phyloP scores from a whole-genome alignment of 92 coral and sea anemone genomes.

The Palythoa grandiflora region DNA sequence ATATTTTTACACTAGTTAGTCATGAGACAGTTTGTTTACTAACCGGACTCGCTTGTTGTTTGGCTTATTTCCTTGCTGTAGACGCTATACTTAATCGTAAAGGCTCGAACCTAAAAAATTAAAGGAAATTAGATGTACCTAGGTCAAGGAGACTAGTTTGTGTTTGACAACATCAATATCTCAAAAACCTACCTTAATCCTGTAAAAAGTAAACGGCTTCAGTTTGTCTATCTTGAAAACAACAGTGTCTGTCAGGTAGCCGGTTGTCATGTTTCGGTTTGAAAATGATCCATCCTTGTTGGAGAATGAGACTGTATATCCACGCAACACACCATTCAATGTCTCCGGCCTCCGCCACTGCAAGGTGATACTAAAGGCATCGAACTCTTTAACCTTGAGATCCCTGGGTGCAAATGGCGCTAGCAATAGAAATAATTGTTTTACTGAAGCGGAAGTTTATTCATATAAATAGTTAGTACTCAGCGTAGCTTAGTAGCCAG shows the following conservation, averaged over 20 bases:
- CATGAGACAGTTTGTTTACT: background rate
- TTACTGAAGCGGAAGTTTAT: background rate
- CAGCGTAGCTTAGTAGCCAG: too few species aligned
- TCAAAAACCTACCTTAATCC: slow-evolving; percentile 36
- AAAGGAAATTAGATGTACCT: too few species aligned
- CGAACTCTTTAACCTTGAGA: background rate
- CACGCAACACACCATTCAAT: slow-evolving; percentile 52
- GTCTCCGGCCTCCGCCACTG: slow-evolving; percentile 43
- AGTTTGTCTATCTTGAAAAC: slow-evolving; percentile 25
- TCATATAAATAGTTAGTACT: background rate
- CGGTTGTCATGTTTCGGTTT: slow-evolving; percentile 22
- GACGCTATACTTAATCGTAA: slow-evolving; percentile 11
- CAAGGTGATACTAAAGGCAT: slow-evolving; percentile 38
- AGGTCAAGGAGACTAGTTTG: too few species aligned
- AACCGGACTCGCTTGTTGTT: slow-evolving; percentile 4
- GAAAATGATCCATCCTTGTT: background rate
- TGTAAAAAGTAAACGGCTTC: slow-evolving; percentile 42
- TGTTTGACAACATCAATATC: too few species aligned
- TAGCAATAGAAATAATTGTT: background rate
- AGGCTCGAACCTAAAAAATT: slow-evolving; percentile 21
- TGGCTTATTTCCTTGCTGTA: background rate
- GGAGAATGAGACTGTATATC: slow-evolving; percentile 19
- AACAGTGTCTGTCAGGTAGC: slow-evolving; percentile 26
- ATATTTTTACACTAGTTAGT: background rate
- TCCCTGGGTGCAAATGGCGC: slow-evolving; percentile 54